Conservation (phyloP, 2,797 vertebrate species). For the Enteromius treurensis region DNA sequence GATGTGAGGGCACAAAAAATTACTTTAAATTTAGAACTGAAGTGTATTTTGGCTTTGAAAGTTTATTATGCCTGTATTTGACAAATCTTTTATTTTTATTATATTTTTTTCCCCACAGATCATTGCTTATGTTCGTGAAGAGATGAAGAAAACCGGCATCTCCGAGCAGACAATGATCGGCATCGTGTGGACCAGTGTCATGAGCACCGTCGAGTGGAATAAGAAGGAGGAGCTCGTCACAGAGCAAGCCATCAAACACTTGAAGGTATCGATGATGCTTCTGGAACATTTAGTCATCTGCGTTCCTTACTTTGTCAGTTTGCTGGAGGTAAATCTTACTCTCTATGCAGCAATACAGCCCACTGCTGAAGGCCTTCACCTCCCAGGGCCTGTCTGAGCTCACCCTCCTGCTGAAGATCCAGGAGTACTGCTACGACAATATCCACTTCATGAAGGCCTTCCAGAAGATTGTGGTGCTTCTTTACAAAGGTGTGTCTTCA, state of each 20-base stretch:
- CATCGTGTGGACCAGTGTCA: slow-evolving; percentile 93
- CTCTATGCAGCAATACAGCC: slow-evolving; percentile 89
- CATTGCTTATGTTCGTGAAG: slow-evolving; percentile 88
- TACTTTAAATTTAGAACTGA: background rate
- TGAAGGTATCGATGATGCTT: slow-evolving; percentile 82
- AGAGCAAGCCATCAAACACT: slow-evolving; percentile 98
- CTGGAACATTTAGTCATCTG: background rate
- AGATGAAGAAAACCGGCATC: slow-evolving; percentile 94
- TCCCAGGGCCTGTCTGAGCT: slow-evolving; percentile 95
- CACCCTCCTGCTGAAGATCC: slow-evolving; percentile 95
- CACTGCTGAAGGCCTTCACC: slow-evolving; percentile 94
- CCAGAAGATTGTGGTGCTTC: slow-evolving; percentile 98
- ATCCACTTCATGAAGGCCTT: slow-evolving; percentile 99
- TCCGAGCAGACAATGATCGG: slow-evolving; percentile 90
- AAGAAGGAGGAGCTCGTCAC: slow-evolving; percentile 98
- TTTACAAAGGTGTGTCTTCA: slow-evolving; percentile 89
- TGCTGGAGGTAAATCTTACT: background rate
- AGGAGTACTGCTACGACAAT: slow-evolving; percentile 98
- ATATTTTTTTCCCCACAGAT: slow-evolving; percentile 74
- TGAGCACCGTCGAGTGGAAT: slow-evolving; percentile 97
- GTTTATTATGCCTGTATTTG: background rate
- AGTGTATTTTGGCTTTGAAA: background rate
- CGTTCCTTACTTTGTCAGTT: background rate
- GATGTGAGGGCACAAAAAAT: slow-evolving; percentile 74
- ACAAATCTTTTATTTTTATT: no score